These are phyloP conservation scores for Microcebus ravelobensis DNA, from an alignment of 2,113 vertebrate species.

Conservation along the genomic window DNA sequence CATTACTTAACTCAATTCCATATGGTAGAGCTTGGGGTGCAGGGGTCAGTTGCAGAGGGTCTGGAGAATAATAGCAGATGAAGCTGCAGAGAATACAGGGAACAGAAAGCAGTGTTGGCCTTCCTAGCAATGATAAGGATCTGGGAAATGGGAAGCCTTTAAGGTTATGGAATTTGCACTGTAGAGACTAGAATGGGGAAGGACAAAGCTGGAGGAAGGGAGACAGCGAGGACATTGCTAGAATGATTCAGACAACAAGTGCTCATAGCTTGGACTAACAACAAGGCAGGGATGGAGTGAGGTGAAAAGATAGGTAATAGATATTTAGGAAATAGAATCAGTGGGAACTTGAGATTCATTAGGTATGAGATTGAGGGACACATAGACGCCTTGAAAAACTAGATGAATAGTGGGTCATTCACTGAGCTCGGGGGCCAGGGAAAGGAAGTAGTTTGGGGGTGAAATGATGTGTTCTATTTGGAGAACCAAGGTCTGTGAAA, in stretches of 20 bases:
- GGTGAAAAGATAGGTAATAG: neutral
- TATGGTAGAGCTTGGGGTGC: neutral
- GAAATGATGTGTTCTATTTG: neutral
- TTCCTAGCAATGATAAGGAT: neutral
- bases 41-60: neutral
- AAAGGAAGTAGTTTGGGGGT: neutral
- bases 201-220: neutral
- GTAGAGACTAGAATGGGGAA: neutral
- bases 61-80: neutral
- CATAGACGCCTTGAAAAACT: neutral
- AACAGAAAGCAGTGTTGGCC: neutral
- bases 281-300: neutral
- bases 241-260: neutral
- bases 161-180: neutral
- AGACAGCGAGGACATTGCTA: neutral
- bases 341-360: neutral
- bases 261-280: neutral
- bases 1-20: neutral
- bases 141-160: neutral
- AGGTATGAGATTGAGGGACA: neutral
- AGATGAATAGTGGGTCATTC: neutral
- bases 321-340: neutral
- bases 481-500: neutral
- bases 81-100: neutral
- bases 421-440: neutral